phyloP scores from a whole-genome alignment of 2,113 vertebrate species.

The Saguinus imperator region DNA sequence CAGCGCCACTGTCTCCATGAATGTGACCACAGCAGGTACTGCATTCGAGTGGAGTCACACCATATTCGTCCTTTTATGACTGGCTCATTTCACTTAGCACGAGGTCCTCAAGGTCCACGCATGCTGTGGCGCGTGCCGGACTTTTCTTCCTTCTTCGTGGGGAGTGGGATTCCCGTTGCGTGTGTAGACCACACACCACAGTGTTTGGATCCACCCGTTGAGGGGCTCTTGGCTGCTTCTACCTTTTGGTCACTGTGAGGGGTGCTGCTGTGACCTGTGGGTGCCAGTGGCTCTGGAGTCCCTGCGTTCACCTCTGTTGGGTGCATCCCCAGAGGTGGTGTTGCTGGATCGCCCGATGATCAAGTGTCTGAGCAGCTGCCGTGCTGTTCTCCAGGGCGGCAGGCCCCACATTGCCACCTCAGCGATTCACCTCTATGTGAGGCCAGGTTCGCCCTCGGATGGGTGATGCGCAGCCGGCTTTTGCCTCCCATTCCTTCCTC shows the following conservation, averaged over 20 bases:
- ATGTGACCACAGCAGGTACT: neutral
- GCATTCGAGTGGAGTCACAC: accelerated
- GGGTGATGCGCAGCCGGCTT: no score
- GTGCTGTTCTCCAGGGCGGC: accelerated
- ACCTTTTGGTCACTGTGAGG: neutral
- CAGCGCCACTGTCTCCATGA: neutral
- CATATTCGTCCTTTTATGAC: no score
- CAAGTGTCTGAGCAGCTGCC: accelerated
- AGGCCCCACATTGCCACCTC: accelerated
- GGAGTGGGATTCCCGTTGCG: accelerated
- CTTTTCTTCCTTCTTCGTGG: neutral
- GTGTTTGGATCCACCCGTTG: neutral
- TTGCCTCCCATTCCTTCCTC: neutral
- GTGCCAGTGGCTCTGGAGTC: neutral
- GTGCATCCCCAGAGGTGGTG: neutral
- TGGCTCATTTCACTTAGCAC: neutral
- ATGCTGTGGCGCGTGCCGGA: accelerated
- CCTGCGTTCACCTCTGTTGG: no score
- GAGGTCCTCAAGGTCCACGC: neutral
- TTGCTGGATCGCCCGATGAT: accelerated
- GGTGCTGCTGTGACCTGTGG: no score
- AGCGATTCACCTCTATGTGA: accelerated
- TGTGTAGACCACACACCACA: accelerated
- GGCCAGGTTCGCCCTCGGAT: accelerated
- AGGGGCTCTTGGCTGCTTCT: neutral